A percentile compares a stretch with the other conserved stretches of the same genome.
Conservation (phyloP, 2,113 vertebrate genomes). For the Vulpes ferrilata region DNA sequence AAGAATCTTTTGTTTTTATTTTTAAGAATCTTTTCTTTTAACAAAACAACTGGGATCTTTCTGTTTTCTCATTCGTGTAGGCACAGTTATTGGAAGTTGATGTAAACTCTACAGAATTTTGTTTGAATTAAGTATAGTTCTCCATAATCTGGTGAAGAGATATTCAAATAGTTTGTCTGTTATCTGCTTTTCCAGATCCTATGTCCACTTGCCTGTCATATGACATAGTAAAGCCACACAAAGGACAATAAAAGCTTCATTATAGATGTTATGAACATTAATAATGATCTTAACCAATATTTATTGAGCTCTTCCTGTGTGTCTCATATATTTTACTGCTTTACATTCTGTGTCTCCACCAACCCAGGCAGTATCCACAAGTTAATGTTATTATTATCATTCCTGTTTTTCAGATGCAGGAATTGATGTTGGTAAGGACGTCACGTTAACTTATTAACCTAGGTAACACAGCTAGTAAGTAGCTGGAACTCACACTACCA, state of each 20-base stretch:
- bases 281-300: not conserved
- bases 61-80: not conserved
- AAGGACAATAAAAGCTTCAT: not conserved
- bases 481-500: not conserved
- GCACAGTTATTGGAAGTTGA: not conserved
- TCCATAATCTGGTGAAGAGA: not conserved
- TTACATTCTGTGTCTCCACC: not conserved
- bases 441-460: not conserved
- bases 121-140: not conserved
- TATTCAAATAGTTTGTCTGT: not conserved
- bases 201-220: not conserved
- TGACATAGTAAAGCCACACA: not conserved
- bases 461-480: not conserved
- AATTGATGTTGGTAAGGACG: not conserved
- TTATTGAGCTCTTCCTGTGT: not conserved
- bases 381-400: not conserved
- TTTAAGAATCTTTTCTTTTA: not conserved
- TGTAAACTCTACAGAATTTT: not conserved
- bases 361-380: not conserved
- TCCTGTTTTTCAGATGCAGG: not conserved
- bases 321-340: not conserved
- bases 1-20: no score
- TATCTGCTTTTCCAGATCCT: not conserved
- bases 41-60: not conserved
- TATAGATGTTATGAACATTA: not conserved